Conservation (phyloP, 2,113 vertebrate species). For the Candoia aspera region DNA sequence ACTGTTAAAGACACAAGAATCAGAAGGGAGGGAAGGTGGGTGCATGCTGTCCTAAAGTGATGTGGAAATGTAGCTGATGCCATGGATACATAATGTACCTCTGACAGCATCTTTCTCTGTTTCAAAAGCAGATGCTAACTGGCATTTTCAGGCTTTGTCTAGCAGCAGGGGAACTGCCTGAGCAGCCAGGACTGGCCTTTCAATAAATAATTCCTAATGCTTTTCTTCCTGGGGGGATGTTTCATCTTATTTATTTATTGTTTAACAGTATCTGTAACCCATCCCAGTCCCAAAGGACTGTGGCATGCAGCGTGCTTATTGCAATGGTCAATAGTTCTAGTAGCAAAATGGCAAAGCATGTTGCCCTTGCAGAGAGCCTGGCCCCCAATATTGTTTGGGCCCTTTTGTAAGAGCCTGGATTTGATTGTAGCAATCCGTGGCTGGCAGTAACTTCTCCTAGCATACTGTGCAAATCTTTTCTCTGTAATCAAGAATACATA, state of each 20-base stretch:
- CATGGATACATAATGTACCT: background rate
- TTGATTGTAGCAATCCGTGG: background rate
- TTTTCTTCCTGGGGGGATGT: background rate
- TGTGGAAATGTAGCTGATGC: background rate
- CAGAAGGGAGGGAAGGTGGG: background rate
- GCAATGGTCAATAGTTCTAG: background rate
- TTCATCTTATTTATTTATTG: slow-evolving; percentile 17
- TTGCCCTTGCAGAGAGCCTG: background rate
- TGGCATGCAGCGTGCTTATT: background rate
- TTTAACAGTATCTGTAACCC: background rate
- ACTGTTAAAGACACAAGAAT: background rate
- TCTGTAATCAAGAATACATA: background rate
- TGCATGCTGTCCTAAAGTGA: background rate
- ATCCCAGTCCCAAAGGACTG: background rate
- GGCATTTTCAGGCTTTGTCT: background rate
- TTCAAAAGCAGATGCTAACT: background rate
- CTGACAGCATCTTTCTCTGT: background rate
- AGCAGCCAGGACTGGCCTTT: background rate
- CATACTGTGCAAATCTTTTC: background rate
- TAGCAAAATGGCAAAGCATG: background rate
- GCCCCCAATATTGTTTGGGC: background rate
- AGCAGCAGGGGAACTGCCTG: background rate
- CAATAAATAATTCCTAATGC: background rate
- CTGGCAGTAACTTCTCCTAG: background rate
- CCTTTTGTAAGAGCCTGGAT: background rate